Percentiles rank a stretch among this genome's conserved stretches.
These are phyloP conservation scores for Chionis minor DNA, from an alignment of 2,113 vertebrate genomes.

Conservation along the genomic window DNA sequence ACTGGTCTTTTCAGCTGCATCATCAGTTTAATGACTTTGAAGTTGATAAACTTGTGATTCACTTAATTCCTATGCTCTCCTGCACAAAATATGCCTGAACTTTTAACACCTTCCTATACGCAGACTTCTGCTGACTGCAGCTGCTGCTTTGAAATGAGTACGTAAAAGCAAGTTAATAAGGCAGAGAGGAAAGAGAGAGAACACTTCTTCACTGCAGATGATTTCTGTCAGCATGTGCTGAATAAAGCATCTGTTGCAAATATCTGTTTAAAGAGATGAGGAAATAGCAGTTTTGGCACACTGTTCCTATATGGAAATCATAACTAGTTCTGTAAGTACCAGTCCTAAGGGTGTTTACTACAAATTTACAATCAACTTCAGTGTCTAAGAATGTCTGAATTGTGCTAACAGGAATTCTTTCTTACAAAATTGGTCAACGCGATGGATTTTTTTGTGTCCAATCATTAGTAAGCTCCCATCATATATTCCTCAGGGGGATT, in stretches of 20 bases:
- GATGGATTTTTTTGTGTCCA: not conserved
- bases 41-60: not conserved
- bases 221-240: not conserved
- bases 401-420: not conserved
- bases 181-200: not conserved
- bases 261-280: not conserved
- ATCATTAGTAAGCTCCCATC: not conserved
- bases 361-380: not conserved
- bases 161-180: not conserved
- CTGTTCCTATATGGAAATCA: not conserved
- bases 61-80: not conserved
- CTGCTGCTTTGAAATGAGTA: not conserved
- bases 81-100: not conserved
- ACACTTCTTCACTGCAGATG: not conserved
- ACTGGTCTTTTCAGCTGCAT: not conserved
- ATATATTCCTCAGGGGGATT: not conserved
- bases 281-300: not conserved
- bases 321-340: not conserved
- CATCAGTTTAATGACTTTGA: not conserved
- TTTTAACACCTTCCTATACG: not conserved
- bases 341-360: not conserved
- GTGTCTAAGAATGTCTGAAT: not conserved
- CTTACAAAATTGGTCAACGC: not conserved
- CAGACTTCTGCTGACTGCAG: accelerated
- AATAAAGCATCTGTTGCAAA: not conserved